phyloP scores from a whole-genome alignment of 2,797 vertebrate genomes.

The Myotis findleyi region DNA sequence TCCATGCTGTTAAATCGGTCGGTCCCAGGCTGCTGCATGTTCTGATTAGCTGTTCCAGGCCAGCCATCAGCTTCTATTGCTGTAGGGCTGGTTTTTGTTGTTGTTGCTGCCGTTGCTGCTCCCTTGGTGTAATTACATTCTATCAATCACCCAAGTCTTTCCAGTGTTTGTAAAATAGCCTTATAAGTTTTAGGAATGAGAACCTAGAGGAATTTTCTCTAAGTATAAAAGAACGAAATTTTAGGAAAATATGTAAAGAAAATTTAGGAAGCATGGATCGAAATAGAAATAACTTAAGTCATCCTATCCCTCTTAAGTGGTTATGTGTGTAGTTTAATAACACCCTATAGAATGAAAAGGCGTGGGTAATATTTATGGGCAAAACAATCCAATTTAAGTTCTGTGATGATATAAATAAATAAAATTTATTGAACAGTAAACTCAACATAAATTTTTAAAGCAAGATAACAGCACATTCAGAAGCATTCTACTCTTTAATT shows the following conservation, averaged over 20 bases:
- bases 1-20: not conserved
- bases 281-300: not conserved
- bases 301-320: not conserved
- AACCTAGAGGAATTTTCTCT: conserved; percentile 66
- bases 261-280: not conserved
- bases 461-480: not conserved
- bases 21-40: not conserved
- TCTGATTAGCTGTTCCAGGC: not conserved
- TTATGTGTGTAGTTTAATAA: not conserved
- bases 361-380: not conserved
- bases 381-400: conserved; percentile 21
- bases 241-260: not conserved
- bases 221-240: not conserved
- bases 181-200: conserved; percentile 74
- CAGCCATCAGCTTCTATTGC: not conserved
- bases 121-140: conserved; percentile 38
- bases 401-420: not conserved
- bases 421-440: not conserved
- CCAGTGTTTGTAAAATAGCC: conserved; percentile 62
- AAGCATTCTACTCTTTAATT: not conserved
- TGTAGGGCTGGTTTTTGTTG: not conserved
- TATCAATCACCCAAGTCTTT: conserved; percentile 54
- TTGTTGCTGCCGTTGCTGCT: not conserved
- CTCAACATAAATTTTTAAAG: not conserved
- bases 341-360: not conserved